phyloP scores from a whole-genome alignment of 2,888 invertebrate species.

The Gari tellinella region DNA sequence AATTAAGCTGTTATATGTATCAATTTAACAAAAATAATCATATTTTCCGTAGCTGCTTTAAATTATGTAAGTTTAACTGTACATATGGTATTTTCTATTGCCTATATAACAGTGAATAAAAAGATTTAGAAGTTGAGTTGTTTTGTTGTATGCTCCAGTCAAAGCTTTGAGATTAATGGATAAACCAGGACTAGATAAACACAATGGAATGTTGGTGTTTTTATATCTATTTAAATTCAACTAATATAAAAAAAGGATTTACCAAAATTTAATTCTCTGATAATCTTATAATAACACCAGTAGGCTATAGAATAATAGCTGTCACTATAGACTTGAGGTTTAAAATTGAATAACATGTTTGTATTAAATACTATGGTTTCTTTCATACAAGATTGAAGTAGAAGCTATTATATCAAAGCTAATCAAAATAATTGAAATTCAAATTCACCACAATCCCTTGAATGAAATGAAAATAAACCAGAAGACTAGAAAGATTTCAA shows the following conservation, averaged over 20 bases:
- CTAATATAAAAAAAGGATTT: constrained; percentile 42
- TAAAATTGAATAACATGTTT: constrained; percentile 52
- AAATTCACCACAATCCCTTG: constrained; percentile 35
- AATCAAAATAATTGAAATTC: constrained; percentile 45
- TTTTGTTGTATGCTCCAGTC: constrained; percentile 25
- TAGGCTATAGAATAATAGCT: constrained; percentile 17
- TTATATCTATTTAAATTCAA: constrained; percentile 57
- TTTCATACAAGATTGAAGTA: constrained; percentile 29
- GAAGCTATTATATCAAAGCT: constrained; percentile 27
- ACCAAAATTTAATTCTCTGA: constrained; percentile 43
- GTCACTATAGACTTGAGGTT: constrained; percentile 39
- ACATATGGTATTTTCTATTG: constrained; percentile 22
- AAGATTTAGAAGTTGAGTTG: constrained; percentile 18
- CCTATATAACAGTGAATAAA: constrained; percentile 4
- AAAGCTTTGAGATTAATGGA: constrained; percentile 28
- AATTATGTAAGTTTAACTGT: too few species aligned
- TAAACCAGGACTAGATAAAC: constrained; percentile 27
- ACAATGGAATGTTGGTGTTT: constrained; percentile 46
- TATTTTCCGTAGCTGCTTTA: too few species aligned
- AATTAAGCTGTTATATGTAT: too few species aligned
- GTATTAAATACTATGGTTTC: constrained; percentile 36
- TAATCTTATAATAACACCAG: constrained; percentile 51
- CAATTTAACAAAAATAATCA: too few species aligned
- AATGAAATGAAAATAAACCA: too few species aligned
- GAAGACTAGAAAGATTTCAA: too few species aligned